Evolutionary conservation across 2,888 invertebrate genomes (phyloP).

Genomic region (Terebella lapidaria): DNA sequence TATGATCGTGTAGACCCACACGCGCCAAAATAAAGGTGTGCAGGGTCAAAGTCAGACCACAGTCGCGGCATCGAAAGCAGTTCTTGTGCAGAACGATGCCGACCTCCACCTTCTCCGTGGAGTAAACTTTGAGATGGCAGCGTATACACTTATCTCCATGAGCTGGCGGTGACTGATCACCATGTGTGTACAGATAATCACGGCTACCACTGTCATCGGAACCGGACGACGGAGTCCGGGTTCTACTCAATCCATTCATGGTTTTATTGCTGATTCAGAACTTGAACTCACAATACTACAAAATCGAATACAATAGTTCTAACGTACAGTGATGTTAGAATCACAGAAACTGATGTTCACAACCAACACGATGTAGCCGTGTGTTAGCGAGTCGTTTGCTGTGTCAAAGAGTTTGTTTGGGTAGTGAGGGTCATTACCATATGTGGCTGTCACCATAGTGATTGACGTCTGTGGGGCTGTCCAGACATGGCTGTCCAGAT

Average conservation of each 20-base stretch:
- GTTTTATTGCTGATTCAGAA: too few relatives aligned
- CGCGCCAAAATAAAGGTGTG: conserved; percentile 15
- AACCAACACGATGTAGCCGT: too few relatives aligned
- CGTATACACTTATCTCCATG: conserved; percentile 9
- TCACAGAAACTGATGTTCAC: too few relatives aligned
- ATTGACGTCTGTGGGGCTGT: too few relatives aligned
- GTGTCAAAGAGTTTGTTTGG: too few relatives aligned
- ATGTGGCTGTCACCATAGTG: too few relatives aligned
- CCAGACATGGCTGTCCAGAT: too few relatives aligned
- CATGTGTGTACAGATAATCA: neutral
- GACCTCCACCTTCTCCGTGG: conserved; percentile 18
- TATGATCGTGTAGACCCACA: neutral
- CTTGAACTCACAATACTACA: too few relatives aligned
- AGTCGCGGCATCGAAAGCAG: conserved; percentile 18
- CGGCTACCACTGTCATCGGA: neutral
- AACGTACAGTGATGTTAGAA: too few relatives aligned
- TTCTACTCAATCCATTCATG: neutral
- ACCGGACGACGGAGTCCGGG: neutral
- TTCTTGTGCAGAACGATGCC: conserved; percentile 20
- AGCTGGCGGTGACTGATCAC: neutral
- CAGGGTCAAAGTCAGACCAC: conserved; percentile 15
- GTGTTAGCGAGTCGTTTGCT: too few relatives aligned
- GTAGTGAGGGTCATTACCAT: too few relatives aligned
- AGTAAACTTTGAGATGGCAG: conserved; percentile 16
- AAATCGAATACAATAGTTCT: too few relatives aligned